phyloP scores from a whole-genome alignment of 2,113 vertebrate genomes.

The Hydrochoerus hydrochaeris region DNA sequence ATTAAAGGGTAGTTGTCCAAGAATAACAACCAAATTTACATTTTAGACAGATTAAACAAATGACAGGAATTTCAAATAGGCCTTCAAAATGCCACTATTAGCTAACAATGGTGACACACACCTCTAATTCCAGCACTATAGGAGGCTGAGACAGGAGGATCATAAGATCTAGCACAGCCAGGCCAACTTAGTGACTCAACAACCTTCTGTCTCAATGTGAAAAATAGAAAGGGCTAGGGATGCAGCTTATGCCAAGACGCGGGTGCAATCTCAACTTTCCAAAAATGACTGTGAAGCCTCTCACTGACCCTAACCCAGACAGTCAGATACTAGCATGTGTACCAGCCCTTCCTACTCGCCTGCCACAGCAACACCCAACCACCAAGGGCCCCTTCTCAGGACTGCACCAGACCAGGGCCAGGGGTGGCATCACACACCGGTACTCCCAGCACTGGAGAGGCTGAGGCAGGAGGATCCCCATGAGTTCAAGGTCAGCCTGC shows the following conservation, averaged over 20 bases:
- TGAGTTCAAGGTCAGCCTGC: background rate
- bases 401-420: background rate
- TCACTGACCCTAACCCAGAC: background rate
- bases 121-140: background rate
- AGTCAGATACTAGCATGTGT: background rate
- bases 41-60: conserved; percentile 4
- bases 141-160: background rate
- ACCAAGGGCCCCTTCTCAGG: background rate
- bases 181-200: background rate
- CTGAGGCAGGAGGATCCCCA: background rate
- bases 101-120: background rate
- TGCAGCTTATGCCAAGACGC: background rate
- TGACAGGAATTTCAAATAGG: background rate
- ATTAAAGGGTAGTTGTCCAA: background rate
- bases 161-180: background rate
- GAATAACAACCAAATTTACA: background rate
- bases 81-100: background rate
- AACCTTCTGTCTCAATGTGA: background rate
- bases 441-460: background rate
- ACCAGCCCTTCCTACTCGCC: background rate
- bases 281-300: background rate
- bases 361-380: background rate
- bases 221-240: background rate
- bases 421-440: background rate
- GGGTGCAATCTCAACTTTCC: background rate